Base-by-base conservation (phyloP, 2,888 invertebrate genomes). In the Nasonovia ribisnigri region DNA sequence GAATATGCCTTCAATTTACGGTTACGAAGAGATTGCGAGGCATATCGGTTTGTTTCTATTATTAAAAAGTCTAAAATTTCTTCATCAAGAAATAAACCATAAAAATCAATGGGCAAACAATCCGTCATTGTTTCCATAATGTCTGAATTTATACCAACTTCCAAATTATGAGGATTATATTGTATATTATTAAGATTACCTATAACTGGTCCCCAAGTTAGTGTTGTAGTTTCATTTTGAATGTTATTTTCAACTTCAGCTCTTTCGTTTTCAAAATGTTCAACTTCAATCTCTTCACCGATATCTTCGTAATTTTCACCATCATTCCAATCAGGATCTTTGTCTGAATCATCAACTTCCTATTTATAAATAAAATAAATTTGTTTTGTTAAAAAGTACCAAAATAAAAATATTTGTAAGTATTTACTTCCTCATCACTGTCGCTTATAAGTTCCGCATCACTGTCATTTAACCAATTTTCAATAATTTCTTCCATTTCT, bases 21-120 rank as follows among this genome's bases (percentile, higher is more conserved):
- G n/a, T n/a, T n/a, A n/a, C n/a, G n/a, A n/a, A 77, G 91, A 46
- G 16, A 46, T 42, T 51, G 36, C 16, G 26, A 36, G 5, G 88
- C 88, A 51, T 88, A 88, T 4, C 88, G 88, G 54, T 88, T 88
- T 3, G 88, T 89, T 8, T 89, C 89, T 16, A 11, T 11, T 0
- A 89, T 67, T n/a, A 67, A 67, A 67, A 67, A 67, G n/a, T 67
- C 60, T 67, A 67, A 67, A n/a, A 67, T n/a, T 46, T 60, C 43
- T 20, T 46, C 20, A 16, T 90, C 90, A n/a, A 67, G 29, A n/a
- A 90, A 90, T 20, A 67, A 67, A n/a, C n/a, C n/a, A 67, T 67
- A 67, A 67, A 67, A 67, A n/a, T 67, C n/a, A 67, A n/a, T n/a
- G n/a, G 60, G 60, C n/a, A n/a, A 67, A 13, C 60, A 67, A n/a